Conservation (phyloP, 2,888 invertebrate species). For the Plebejus melissa region DNA sequence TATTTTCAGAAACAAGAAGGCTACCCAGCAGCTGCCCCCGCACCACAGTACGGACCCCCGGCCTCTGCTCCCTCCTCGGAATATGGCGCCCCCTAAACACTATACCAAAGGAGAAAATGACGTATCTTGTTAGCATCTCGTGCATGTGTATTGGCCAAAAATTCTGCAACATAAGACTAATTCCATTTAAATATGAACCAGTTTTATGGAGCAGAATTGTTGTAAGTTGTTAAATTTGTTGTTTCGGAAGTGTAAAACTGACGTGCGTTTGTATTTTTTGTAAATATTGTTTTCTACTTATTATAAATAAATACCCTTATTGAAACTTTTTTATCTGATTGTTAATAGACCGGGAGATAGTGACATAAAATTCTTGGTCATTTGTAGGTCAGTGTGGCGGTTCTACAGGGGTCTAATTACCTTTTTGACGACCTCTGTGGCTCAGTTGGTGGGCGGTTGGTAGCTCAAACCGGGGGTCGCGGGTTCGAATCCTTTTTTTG, state of each 20-base stretch:
- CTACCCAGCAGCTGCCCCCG: slow-evolving; percentile 70
- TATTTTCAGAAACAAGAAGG: slow-evolving; percentile 79
- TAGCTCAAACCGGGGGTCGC: too few relatives aligned
- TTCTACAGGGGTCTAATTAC: too few relatives aligned
- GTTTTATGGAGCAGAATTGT: background rate
- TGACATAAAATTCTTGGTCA: too few relatives aligned
- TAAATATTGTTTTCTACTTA: slow-evolving; percentile 73
- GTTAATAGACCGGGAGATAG: background rate
- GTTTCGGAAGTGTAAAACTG: slow-evolving; percentile 10
- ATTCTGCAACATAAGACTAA: background rate
- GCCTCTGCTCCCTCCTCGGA: slow-evolving; percentile 75
- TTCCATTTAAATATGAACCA: background rate
- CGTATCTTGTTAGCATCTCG: background rate
- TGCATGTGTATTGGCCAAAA: background rate
- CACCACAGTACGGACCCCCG: slow-evolving; percentile 69
- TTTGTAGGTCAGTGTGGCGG: too few relatives aligned
- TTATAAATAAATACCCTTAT: slow-evolving; percentile 58
- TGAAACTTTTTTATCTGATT: slow-evolving; percentile 20
- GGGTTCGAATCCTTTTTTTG: too few relatives aligned
- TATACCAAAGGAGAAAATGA: background rate
- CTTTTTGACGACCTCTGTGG: too few relatives aligned
- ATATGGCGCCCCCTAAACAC: slow-evolving; percentile 78
- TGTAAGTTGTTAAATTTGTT: slow-evolving; percentile 12
- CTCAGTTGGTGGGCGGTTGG: too few relatives aligned
- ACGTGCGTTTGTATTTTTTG: slow-evolving; percentile 58